phyloP scores from a whole-genome alignment of 1,140 invertebrate genomes.

The Drosophila orosa region DNA sequence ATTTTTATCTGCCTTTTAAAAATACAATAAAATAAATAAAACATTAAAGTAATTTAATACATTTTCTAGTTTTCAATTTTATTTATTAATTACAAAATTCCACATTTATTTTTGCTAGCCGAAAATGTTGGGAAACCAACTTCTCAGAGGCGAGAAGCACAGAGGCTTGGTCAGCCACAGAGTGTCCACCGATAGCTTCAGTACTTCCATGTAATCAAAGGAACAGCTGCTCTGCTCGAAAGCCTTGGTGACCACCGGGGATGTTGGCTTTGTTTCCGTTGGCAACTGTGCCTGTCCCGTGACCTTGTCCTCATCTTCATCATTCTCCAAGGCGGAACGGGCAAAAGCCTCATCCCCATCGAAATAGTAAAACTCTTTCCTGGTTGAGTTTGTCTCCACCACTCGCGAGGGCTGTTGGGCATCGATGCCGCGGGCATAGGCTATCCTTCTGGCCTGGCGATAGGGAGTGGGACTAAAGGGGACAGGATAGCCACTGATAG shows the following conservation, averaged over 20 bases:
- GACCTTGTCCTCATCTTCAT: slow-evolving; percentile 34
- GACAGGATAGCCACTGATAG: slow-evolving; percentile 39
- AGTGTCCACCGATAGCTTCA: slow-evolving; percentile 72
- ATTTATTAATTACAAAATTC: neutral
- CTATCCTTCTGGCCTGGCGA: slow-evolving; percentile 55
- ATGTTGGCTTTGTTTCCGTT: neutral
- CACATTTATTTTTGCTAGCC: slow-evolving; percentile 38
- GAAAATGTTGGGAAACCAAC: slow-evolving; percentile 77
- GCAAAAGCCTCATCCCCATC: slow-evolving; percentile 79
- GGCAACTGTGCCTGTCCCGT: neutral
- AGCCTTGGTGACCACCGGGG: slow-evolving; percentile 44
- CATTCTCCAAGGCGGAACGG: slow-evolving; percentile 59
- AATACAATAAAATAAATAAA: neutral
- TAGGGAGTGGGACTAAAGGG: slow-evolving; percentile 57
- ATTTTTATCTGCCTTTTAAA: neutral
- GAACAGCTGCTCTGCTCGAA: slow-evolving; percentile 70
- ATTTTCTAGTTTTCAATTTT: slow-evolving; percentile 12
- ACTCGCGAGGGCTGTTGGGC: slow-evolving; percentile 65
- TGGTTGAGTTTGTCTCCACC: slow-evolving; percentile 77
- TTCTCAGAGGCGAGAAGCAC: slow-evolving; percentile 73
- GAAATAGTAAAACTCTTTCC: slow-evolving; percentile 79
- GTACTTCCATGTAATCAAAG: slow-evolving; percentile 75
- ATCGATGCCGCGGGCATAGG: slow-evolving; percentile 58
- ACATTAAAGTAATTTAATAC: neutral
- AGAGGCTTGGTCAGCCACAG: slow-evolving; percentile 79